phyloP scores from a whole-genome alignment of 2,888 invertebrate species.

The Limnephilus rhombicus region DNA sequence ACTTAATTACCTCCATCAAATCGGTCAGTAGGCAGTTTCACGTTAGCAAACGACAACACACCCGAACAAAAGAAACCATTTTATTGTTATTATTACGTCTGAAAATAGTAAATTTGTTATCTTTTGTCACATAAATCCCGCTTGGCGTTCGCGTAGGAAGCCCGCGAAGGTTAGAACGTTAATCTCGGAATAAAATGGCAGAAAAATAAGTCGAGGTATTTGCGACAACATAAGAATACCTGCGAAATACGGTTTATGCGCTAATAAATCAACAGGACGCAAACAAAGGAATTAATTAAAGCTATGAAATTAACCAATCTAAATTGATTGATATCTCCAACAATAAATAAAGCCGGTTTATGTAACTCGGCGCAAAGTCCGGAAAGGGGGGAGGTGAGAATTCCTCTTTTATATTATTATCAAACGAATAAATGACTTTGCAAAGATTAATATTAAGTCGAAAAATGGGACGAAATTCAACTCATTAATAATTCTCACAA shows the following conservation, averaged over 20 bases:
- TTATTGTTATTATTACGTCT: background rate
- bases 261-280: slow-evolving; percentile 19
- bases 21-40: background rate
- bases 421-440: slow-evolving; percentile 40
- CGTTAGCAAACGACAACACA: slow-evolving; percentile 1
- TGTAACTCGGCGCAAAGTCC: background rate
- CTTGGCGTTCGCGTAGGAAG: background rate
- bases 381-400: slow-evolving; percentile 6
- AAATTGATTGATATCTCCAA: slow-evolving; percentile 24
- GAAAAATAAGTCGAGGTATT: background rate
- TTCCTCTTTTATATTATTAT: slow-evolving; percentile 31
- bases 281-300: slow-evolving; percentile 26
- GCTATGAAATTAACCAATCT: slow-evolving; percentile 25
- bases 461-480: slow-evolving; percentile 38
- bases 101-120: background rate
- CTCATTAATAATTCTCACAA: slow-evolving; percentile 39
- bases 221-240: background rate
- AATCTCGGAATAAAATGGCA: background rate
- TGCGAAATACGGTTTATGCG: background rate
- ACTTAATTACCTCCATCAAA: background rate
- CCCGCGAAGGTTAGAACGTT: background rate
- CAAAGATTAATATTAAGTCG: slow-evolving; percentile 22
- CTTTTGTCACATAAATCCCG: background rate
- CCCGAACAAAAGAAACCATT: background rate
- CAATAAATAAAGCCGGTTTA: slow-evolving; percentile 18